Evolutionary conservation across 2,797 vertebrate species (phyloP).

Genomic region (Megaceryle alcyon): DNA sequence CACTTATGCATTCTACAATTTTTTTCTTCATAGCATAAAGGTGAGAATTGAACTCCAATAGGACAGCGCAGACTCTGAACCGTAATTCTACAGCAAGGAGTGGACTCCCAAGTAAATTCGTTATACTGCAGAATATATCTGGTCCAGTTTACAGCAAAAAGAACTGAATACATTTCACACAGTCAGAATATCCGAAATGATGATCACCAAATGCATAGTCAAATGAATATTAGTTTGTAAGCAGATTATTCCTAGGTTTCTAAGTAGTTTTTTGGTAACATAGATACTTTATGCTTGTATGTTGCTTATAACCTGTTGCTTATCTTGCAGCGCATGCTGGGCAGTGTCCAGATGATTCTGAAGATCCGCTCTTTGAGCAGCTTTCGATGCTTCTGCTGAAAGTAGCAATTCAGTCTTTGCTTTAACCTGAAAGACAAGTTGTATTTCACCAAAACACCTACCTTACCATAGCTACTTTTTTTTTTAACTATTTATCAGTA

Average conservation of each 20-base stretch:
- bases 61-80: not conserved
- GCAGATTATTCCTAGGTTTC: not conserved
- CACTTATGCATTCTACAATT: not conserved
- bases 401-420: constrained; percentile 96
- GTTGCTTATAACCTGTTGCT: constrained; percentile 89
- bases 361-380: constrained; percentile 92
- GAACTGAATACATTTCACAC: not conserved
- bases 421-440: constrained; percentile 86
- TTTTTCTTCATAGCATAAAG: not conserved
- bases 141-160: not conserved
- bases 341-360: constrained; percentile 95
- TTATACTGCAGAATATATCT: not conserved
- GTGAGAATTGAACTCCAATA: not conserved
- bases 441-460: not conserved
- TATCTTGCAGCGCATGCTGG: constrained; percentile 95
- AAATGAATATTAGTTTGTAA: not conserved
- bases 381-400: constrained; percentile 94
- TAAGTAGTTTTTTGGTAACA: not conserved
- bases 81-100: not conserved
- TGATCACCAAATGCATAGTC: not conserved
- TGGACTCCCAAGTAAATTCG: not conserved
- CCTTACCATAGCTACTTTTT: not conserved
- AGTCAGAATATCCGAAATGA: not conserved
- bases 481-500: not conserved
- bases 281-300: not conserved